Evolutionary conservation across 2,797 vertebrate species (phyloP), one percentile per base, ranked within the genome.

Genomic region (Betta splendens): DNA sequence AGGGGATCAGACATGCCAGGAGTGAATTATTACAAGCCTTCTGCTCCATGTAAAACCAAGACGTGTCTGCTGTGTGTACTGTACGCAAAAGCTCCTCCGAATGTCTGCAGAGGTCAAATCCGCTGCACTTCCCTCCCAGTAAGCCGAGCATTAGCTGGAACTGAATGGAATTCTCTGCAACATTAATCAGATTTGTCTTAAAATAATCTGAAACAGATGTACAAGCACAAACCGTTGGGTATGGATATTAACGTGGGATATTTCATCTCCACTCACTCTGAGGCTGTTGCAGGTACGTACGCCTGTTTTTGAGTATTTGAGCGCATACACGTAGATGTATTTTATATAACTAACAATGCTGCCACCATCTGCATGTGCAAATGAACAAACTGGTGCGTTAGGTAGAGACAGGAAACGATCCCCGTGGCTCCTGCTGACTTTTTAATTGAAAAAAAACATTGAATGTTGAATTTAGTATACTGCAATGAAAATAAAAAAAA

Each of bases 91-190:
- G 29, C 9, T 17, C 26, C 43, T 21, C 10, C 26, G 20, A 51
- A 12, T 35, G 62, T 49, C 39, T 21, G n/a, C 23, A 26, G 62
- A 45, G 52, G 15, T 49, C 22, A 33, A 66, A 44, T 44, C 40
- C 55, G 44, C 32, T 31, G 11, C 16, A 21, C 3, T 10, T 33
- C 43, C 36, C 20, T 44, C 29, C 23, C 5, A 8, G 15, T 7
- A 37, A 59, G 52, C 15, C 37, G 11, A 70, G 45, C 59, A 38
- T 51, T 59, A 64, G 23, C 63, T 40, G 23, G 39, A 67, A 37
- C 38, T 25, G 16, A 63, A 64, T 38, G 16, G 59, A 50, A 75
- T 75, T 67, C 58, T 55, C 58, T 58, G 33, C 59, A 71, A 60
- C 35, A 42, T 60, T 69, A 56, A 70, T 70, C 63, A 64, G 64